Percentiles rank a stretch among this genome's conserved stretches.
Conservation (phyloP, 2,888 invertebrate genomes). For the Heteromurus nitidus region DNA sequence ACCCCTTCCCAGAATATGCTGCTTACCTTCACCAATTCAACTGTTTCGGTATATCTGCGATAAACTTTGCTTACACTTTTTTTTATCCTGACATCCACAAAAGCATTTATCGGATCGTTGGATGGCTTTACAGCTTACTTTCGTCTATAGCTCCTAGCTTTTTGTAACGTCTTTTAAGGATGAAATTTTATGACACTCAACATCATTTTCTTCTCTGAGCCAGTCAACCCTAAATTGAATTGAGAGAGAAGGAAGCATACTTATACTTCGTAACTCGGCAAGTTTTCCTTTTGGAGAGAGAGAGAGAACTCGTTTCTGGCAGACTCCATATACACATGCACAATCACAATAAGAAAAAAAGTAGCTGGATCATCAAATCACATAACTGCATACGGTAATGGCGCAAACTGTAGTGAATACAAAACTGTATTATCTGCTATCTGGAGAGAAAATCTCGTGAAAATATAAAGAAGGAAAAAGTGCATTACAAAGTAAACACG, state of each 20-base stretch:
- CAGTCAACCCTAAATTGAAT: neutral
- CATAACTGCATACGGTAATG: slow-evolving; percentile 49
- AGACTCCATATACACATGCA: neutral
- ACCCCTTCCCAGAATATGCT: too few species aligned
- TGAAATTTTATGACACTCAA: slow-evolving; percentile 29
- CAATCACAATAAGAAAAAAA: slow-evolving; percentile 2
- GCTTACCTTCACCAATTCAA: too few species aligned
- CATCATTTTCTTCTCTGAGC: slow-evolving; percentile 6
- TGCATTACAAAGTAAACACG: slow-evolving; percentile 29
- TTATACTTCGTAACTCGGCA: neutral
- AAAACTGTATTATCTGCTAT: slow-evolving; percentile 42
- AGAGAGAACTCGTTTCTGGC: neutral
- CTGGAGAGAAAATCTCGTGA: slow-evolving; percentile 30
- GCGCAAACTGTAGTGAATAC: slow-evolving; percentile 48
- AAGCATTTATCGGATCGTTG: slow-evolving; percentile 46
- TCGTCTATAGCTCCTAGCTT: too few species aligned
- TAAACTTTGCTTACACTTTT: too few species aligned
- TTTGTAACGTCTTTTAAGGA: slow-evolving; percentile 21
- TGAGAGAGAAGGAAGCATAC: slow-evolving; percentile 10
- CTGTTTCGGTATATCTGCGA: too few species aligned
- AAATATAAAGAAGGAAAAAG: slow-evolving; percentile 37
- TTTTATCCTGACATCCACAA: too few species aligned
- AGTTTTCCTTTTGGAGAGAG: neutral
- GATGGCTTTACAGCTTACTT: slow-evolving; percentile 32
- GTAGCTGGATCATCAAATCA: slow-evolving; percentile 53